Evolutionary conservation across 2,113 vertebrate species (phyloP).

Genomic region (Seriola aureovittata): DNA sequence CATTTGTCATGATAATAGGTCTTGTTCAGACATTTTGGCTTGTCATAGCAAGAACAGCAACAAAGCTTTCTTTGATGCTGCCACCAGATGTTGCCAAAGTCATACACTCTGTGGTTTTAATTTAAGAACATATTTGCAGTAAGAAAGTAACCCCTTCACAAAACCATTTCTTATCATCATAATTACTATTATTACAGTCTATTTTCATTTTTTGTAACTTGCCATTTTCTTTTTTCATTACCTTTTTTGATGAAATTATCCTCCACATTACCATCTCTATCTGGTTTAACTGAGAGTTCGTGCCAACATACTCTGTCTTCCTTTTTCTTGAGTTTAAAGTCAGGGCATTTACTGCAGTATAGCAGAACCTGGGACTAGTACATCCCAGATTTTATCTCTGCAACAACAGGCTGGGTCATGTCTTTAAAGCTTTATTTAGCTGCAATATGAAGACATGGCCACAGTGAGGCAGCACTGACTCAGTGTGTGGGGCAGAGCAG

Average conservation of each 20-base stretch:
- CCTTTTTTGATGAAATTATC: not conserved
- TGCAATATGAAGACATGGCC: slow-evolving; percentile 28
- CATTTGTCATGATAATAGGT: not conserved
- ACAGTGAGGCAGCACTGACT: slow-evolving; percentile 36
- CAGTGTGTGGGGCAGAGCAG: not conserved
- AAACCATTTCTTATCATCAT: no score
- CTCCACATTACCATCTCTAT: not conserved
- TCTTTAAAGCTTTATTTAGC: not conserved
- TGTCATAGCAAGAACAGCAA: not conserved
- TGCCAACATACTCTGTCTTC: not conserved
- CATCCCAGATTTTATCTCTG: not conserved
- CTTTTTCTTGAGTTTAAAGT: not conserved
- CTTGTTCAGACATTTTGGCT: not conserved
- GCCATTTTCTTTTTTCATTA: not conserved
- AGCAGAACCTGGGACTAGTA: not conserved
- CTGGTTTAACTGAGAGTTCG: not conserved
- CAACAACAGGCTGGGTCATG: not conserved
- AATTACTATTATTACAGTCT: no score
- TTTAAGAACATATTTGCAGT: not conserved
- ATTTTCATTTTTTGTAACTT: not conserved
- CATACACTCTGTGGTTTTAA: not conserved
- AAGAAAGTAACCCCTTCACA: not conserved
- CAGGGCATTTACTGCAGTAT: not conserved
- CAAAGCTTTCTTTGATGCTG: not conserved
- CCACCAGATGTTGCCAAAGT: slow-evolving; percentile 18